A percentile compares a stretch with the other conserved stretches of the same genome.
These are phyloP conservation scores for Passer domesticus DNA, from an alignment of 2,113 vertebrate genomes.

Conservation along the genomic window DNA sequence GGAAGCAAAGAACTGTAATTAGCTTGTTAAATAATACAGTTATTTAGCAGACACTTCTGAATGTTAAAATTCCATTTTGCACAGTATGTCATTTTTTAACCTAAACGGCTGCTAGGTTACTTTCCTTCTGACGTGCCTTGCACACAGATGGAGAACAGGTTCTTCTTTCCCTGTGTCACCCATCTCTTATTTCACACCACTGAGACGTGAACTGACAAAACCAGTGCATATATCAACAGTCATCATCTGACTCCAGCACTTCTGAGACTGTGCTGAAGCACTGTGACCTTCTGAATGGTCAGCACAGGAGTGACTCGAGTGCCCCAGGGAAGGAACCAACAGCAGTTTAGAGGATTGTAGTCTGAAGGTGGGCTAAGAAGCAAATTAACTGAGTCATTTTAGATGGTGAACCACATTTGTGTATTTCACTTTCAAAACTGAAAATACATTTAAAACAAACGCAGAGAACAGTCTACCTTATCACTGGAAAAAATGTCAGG, in stretches of 20 bases:
- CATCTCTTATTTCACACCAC: conserved; percentile 17
- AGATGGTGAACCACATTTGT: neutral
- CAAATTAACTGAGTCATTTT: neutral
- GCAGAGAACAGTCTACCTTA: neutral
- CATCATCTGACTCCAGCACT: neutral
- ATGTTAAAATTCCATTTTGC: conserved; percentile 26
- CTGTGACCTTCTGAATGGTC: neutral
- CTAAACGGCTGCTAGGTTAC: neutral
- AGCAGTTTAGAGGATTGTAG: neutral
- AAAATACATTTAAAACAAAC: neutral
- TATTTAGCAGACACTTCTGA: conserved; percentile 10
- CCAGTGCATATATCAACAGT: neutral
- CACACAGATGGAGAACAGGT: conserved; percentile 12
- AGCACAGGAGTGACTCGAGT: fast-evolving
- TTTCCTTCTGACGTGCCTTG: neutral
- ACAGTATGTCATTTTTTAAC: conserved; percentile 18
- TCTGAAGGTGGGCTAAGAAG: neutral
- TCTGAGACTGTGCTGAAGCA: neutral
- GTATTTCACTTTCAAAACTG: neutral
- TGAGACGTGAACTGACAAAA: conserved; percentile 22
- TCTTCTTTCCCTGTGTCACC: neutral
- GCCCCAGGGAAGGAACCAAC: neutral
- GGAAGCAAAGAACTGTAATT: conserved; percentile 35
- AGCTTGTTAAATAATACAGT: conserved; percentile 49
- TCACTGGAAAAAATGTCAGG: neutral